Evolutionary conservation across 2,888 invertebrate genomes (phyloP), one percentile per base, ranked within the genome.

Genomic region (Drosophila rellima): DNA sequence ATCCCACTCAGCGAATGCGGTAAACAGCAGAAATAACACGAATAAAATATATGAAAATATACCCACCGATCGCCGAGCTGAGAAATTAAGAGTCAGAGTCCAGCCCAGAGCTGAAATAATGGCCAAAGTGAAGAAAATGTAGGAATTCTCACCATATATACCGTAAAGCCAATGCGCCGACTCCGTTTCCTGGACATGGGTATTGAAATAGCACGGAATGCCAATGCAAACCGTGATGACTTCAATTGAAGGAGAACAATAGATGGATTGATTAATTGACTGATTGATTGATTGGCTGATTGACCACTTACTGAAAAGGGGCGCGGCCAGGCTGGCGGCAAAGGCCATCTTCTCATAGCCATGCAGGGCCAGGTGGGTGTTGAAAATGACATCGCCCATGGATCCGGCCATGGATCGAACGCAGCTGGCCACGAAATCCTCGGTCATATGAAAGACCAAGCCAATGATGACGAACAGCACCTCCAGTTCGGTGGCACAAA

Each of bases 281-380:
- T 13, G 1, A 31, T 1, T 33, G 39, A 55, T n/a, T 4, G 31
- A 17, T 11, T 44, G 18, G 15, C 0, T 31, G 33, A 33, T 42
- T 13, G n/a, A 26, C 4, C 37, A 23, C 54, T 35, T 40, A 82
- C 81, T 40, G 13, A 78, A 74, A 1, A 78, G 31, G 0, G 81
- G 78, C 11, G 61, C 54, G 0, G 50, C 59, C 4, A 80, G 26
- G 0, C 70, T 54, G 8, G 82, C 82, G 5, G 82, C 82, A 50
- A 62, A 74, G 0, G 80, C 78, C 80, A 81, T 81, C 10, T 67
- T 61, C 6, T 74, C 80, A 17, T 82, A 81, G 10, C 80, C 82
- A 39, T 78, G 69, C 35, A 65, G 6, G 2, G 78, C 63, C n/a
- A 81, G 20, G 6, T 60, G 52, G 7, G 50, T 8, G 18, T 82